Evolutionary conservation across 2,113 vertebrate genomes (phyloP).

Genomic region (Puffinus mauretanicus): DNA sequence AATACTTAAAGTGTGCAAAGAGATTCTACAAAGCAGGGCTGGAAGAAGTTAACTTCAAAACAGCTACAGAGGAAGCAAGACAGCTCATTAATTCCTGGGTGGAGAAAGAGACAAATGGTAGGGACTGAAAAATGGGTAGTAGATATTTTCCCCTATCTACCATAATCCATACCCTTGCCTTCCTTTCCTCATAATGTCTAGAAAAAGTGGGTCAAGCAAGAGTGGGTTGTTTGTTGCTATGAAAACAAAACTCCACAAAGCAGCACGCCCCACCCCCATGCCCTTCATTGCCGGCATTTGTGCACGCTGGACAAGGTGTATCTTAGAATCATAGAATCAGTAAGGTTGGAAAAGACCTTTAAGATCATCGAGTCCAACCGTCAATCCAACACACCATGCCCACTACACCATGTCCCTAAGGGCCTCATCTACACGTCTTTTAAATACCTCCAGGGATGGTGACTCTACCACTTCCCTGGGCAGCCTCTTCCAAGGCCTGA

Average conservation of each 20-base stretch:
- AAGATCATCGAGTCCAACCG: no score
- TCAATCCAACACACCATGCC: no score
- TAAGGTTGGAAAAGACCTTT: no score
- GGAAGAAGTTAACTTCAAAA: slow-evolving; percentile 64
- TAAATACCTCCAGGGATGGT: no score
- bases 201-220: neutral
- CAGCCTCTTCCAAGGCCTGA: no score
- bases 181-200: neutral
- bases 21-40: slow-evolving; percentile 65
- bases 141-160: neutral
- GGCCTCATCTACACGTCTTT: no score
- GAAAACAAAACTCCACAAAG: neutral
- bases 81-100: slow-evolving; percentile 74
- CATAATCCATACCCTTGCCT: neutral
- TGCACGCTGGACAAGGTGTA: neutral
- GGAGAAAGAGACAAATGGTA: slow-evolving; percentile 71
- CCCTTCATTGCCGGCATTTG: neutral
- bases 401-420: no score
- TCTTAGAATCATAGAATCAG: no score
- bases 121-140: neutral
- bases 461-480: no score
- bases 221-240: neutral
- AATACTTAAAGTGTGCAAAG: slow-evolving; percentile 57
- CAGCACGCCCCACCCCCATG: no score
- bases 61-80: slow-evolving; percentile 63